Base-by-base conservation (phyloP, 2,888 invertebrate species). In the Electrophaes corylata region DNA sequence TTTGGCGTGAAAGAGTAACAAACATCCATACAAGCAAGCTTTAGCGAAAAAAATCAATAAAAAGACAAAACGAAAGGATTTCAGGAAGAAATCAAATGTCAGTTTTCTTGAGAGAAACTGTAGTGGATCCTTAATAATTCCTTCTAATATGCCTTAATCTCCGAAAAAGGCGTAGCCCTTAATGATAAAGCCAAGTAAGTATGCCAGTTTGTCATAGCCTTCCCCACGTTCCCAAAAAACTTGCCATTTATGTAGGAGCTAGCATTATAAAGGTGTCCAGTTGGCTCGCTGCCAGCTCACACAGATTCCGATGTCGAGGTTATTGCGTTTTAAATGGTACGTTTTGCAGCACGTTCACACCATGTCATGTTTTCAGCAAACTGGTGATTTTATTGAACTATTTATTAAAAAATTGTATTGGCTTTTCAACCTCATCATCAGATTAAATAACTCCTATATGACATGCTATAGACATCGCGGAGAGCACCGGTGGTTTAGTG, bases 241-340 rank as follows among this genome's bases (percentile, higher is more conserved):
- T 19, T 18, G 18, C 49, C 31, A 19, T 40, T 18, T 40, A 40
- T 39, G 26, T 29, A 39, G 48, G 35, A 33, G 35, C 18, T 50
- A 40, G 43, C 60, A 48, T 55, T 58, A 54, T 46, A 45, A 47
- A 65, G 58, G 71, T 66, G 65, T 61, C 60, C 57, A 50, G 45
- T 65, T 82, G 83, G 84, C 76, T 29, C 10, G 33, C 11, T 37
- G 81, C 83, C 84, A 83, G 69, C 66, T 62, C 68, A 71, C 76
- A 71, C 71, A 72, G 78, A 79, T 78, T 79, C 73, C 69, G 69
- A 73, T 50, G 35, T 73, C 72, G 73, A 72, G 78, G 76, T 79
- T 75, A 82, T 78, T 75, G 76, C 77, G 72, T 80, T 82, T 79
- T 79, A 76, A 83, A 81, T 75, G 73, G 73, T 72, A 72, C 73